Percentiles rank a stretch among this genome's conserved stretches.
These are phyloP conservation scores for Adineta ricciae DNA, from an alignment of 2,888 invertebrate genomes.

Conservation along the genomic window DNA sequence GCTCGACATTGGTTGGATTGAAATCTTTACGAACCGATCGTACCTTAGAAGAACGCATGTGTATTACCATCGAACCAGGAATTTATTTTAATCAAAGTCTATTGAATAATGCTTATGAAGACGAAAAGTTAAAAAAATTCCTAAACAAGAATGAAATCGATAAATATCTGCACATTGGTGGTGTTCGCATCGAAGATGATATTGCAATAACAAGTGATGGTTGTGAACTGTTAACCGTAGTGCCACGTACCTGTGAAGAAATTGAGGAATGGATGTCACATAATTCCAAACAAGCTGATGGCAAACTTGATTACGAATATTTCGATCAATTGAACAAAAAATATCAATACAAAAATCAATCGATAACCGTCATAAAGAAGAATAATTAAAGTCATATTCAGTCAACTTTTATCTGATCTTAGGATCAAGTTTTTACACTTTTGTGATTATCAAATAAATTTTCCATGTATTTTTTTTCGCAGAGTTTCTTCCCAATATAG, in stretches of 20 bases:
- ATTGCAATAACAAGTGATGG: constrained; percentile 75
- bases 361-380: not conserved
- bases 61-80: constrained; percentile 88
- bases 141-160: constrained; percentile 65
- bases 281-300: constrained; percentile 33
- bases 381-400: not conserved
- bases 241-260: constrained; percentile 79
- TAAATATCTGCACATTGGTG: constrained; percentile 73
- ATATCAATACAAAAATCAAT: not conserved
- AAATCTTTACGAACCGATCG: constrained; percentile 72
- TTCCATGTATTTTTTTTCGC: not conserved
- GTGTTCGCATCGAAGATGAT: constrained; percentile 89
- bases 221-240: constrained; percentile 70
- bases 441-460: not conserved
- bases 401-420: not conserved
- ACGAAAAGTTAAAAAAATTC: constrained; percentile 64
- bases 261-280: constrained; percentile 69
- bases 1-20: constrained; percentile 57
- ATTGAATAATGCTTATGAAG: constrained; percentile 65
- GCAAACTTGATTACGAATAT: not conserved
- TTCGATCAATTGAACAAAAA: constrained; percentile 3
- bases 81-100: constrained; percentile 82
- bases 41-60: constrained; percentile 63
- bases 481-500: not conserved
- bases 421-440: not conserved